Conservation (phyloP, 2,888 invertebrate species). For the Himalopsyche tibetana region DNA sequence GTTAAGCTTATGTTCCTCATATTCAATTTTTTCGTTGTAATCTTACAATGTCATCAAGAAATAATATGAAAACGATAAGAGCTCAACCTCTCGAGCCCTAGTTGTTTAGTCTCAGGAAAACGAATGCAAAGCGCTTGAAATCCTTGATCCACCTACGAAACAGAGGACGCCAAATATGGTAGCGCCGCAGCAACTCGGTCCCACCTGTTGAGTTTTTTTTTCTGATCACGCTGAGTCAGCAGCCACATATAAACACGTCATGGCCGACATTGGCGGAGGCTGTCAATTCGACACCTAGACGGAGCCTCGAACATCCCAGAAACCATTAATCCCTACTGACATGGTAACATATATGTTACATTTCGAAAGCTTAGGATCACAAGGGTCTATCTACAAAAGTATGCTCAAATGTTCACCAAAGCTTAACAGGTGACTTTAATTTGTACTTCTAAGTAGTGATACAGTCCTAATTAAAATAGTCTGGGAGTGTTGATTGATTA, state of each 20-base stretch:
- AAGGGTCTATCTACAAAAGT: too few relatives aligned
- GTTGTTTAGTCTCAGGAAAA: not conserved
- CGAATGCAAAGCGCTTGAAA: constrained; percentile 22
- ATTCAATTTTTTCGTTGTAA: too few relatives aligned
- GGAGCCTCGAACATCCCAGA: not conserved
- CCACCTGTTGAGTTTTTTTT: constrained; percentile 22
- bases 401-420: too few relatives aligned
- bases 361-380: too few relatives aligned
- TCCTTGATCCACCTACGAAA: constrained; percentile 42
- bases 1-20: too few relatives aligned
- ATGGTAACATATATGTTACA: not conserved
- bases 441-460: too few relatives aligned
- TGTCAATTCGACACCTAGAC: constrained; percentile 12
- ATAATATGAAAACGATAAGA: too few relatives aligned
- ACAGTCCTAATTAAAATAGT: too few relatives aligned
- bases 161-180: constrained; percentile 23
- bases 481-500: too few relatives aligned
- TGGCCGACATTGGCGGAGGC: constrained; percentile 27
- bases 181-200: constrained; percentile 12
- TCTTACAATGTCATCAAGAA: too few relatives aligned
- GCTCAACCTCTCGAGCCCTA: too few relatives aligned
- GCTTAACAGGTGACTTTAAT: too few relatives aligned
- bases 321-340: not conserved
- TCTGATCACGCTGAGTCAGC: constrained; percentile 28
- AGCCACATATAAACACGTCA: constrained; percentile 23